Base-by-base conservation (phyloP, 2,113 vertebrate species). In the Misgurnus anguillicaudatus region DNA sequence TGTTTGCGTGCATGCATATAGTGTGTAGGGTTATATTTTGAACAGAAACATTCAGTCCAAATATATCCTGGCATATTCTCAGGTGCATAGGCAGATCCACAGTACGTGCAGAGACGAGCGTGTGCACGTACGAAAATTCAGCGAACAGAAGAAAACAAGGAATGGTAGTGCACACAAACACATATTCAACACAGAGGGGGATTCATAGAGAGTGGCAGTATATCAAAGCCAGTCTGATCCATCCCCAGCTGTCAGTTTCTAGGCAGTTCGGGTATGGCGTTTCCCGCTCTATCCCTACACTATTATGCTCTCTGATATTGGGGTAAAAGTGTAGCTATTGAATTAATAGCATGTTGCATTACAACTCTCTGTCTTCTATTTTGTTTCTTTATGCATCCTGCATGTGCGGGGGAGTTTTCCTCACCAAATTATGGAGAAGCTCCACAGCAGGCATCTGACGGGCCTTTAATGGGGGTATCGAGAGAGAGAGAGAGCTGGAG, bases 201-300 rank as follows among this genome's bases (percentile, higher is more conserved):
- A 21, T 45, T 66, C 3, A 1, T 67, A 14, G 53, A 70, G 68
- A 8, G 57, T 72, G 47, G 65, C 62, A 36, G 76, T 67, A 68
- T 68, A 75, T 86, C 84, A 82, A 75, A 77, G 84, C 48, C 70
- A 68, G 75, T 74, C 72, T 71, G 67, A 79, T 79, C 78, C 19
- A 42, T 80, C 14, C 16, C 45, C 36, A 62, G 31, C 53, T 57
- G 17, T 53, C 21, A 57, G 38, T 75, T 39, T 48, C 48, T 76
- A 42, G 8, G 8, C 60, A 51, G 62, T 21, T 14, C 9, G 45
- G 13, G 9, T 3, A 53, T 57, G 21, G 58, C 11, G 6, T 42
- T 57, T 48, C 41, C 61, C 13, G 4, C 17, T 47, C 14, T 9
- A 57, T 80, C 51, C 9, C 14, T 55, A 16, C n/a, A 41, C 47